These are phyloP conservation scores for Indicator indicator DNA, from an alignment of 2,113 vertebrate genomes.

Conservation along the genomic window DNA sequence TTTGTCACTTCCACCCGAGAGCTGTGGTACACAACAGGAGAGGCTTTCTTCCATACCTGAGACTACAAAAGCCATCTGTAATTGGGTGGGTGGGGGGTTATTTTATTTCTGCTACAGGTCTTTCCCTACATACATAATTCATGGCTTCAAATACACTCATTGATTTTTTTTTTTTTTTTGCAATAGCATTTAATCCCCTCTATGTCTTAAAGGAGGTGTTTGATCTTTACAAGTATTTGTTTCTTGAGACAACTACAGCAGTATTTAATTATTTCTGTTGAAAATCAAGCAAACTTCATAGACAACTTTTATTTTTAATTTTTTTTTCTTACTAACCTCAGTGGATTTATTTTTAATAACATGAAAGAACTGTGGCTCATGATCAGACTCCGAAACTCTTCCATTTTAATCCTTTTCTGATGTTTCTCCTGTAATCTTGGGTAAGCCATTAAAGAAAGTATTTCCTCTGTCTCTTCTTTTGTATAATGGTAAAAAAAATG, in stretches of 20 bases:
- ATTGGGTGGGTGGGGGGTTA: background rate
- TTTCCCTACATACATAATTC: background rate
- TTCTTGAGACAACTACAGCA: slow-evolving; percentile 24
- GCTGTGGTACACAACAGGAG: background rate
- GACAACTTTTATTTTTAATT: background rate
- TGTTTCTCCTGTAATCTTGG: background rate
- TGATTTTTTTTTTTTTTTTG: background rate
- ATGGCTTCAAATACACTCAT: slow-evolving; percentile 10
- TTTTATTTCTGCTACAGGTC: background rate
- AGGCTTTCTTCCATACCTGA: background rate
- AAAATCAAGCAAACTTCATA: slow-evolving; percentile 35
- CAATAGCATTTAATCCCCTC: background rate
- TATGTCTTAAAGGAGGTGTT: slow-evolving; percentile 30
- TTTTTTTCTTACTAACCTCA: background rate
- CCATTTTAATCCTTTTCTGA: slow-evolving; percentile 11
- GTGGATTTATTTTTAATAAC: slow-evolving; percentile 39
- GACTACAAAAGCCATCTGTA: background rate
- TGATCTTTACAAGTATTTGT: slow-evolving; percentile 41
- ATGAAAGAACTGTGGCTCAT: background rate
- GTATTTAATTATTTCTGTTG: slow-evolving; percentile 37
- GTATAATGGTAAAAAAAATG: background rate
- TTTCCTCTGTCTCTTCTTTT: background rate
- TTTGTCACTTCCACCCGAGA: background rate
- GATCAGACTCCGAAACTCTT: background rate
- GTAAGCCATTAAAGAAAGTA: background rate